These are phyloP conservation scores for Lasius fuliginosus DNA, from an alignment of 2,888 invertebrate genomes.

Conservation along the genomic window DNA sequence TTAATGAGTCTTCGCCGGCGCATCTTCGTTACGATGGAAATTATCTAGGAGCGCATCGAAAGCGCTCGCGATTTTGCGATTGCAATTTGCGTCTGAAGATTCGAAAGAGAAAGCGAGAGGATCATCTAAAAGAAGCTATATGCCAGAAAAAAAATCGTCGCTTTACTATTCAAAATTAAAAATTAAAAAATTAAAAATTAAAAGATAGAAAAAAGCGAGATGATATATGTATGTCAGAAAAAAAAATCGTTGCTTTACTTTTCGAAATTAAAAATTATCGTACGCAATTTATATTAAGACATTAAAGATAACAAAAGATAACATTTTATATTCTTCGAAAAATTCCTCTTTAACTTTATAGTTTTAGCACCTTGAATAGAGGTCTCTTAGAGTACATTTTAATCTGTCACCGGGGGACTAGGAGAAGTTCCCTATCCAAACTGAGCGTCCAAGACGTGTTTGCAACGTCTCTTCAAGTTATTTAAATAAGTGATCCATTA, in stretches of 20 bases:
- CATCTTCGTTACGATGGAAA: neutral
- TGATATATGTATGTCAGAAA: neutral
- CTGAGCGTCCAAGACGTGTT: neutral
- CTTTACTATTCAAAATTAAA: neutral
- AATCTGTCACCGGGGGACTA: neutral
- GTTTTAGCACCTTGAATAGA: neutral
- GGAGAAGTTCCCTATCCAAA: neutral
- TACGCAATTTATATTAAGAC: slow-evolving; percentile 11
- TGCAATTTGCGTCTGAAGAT: neutral
- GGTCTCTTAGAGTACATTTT: neutral
- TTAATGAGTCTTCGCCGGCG: slow-evolving; percentile 4
- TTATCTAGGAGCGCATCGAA: neutral
- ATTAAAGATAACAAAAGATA: slow-evolving; percentile 8
- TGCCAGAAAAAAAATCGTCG: neutral
- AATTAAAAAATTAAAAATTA: slow-evolving; percentile 22
- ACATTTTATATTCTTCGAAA: neutral
- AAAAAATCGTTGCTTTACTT: neutral
- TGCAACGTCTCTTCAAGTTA: slow-evolving; percentile 29
- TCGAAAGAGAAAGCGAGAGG: neutral
- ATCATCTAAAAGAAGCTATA: neutral
- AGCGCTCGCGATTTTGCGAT: neutral
- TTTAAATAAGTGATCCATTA: slow-evolving; percentile 62
- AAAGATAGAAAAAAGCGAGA: neutral
- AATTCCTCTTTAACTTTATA: neutral
- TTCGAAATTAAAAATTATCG: slow-evolving; percentile 4